These are phyloP conservation scores for Tachypleus tridentatus DNA, from an alignment of 1,140 invertebrate genomes.

Conservation along the genomic window DNA sequence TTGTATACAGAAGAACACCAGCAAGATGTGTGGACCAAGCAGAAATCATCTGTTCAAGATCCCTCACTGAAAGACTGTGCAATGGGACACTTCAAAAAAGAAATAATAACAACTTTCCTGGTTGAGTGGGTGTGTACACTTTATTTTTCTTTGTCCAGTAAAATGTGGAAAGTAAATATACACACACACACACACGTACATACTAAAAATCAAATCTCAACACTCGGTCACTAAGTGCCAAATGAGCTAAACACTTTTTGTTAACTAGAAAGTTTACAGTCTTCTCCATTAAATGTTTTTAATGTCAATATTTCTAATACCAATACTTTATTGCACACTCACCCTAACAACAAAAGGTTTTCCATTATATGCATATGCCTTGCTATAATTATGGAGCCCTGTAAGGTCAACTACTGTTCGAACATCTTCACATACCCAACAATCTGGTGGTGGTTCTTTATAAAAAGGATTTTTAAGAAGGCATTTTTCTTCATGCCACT, in stretches of 20 bases:
- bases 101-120: not conserved
- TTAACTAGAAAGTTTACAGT: no score
- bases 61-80: not conserved
- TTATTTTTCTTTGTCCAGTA: no score
- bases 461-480: constrained; percentile 62
- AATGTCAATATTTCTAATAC: constrained; percentile 1
- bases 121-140: no score
- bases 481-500: constrained; percentile 64
- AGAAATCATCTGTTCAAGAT: no score
- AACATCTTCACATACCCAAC: constrained; percentile 57
- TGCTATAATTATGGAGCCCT: constrained; percentile 27
- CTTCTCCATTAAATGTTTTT: constrained; percentile 1
- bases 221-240: no score
- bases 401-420: constrained; percentile 43
- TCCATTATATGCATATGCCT: constrained; percentile 31
- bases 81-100: not conserved
- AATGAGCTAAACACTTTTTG: no score
- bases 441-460: constrained; percentile 53
- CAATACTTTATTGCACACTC: constrained; percentile 8
- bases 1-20: no score
- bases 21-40: no score
- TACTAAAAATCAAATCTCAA: no score
- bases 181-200: no score
- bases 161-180: no score
- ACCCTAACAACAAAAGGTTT: constrained; percentile 35